Percentiles rank a stretch among this genome's conserved stretches.
These are phyloP conservation scores for Aurelia coerulea DNA, from an alignment of 30 jellyfish, hydroid and myxozoan species.

Conservation along the genomic window DNA sequence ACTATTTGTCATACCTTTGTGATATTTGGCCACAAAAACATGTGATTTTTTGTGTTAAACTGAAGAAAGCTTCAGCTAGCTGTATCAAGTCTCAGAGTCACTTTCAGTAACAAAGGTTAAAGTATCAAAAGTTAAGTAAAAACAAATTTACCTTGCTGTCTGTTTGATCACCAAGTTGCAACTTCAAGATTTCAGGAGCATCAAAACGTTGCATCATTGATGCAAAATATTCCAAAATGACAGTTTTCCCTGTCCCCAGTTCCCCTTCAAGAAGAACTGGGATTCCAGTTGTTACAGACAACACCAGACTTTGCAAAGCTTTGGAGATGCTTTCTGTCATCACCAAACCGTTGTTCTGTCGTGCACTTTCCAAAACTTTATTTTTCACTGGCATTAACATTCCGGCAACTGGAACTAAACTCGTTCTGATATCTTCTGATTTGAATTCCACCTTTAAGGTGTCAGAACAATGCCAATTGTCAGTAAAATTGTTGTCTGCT, in stretches of 20 bases:
- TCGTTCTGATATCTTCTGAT: slow-evolving; percentile 21
- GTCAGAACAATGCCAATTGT: not conserved
- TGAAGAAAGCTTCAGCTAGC: too few species aligned
- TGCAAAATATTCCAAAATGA: slow-evolving; percentile 84
- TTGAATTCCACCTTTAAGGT: not conserved
- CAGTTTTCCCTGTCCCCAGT: slow-evolving; percentile 92
- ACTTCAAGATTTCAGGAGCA: slow-evolving; percentile 77
- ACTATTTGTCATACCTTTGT: too few species aligned
- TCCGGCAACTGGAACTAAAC: slow-evolving; percentile 33
- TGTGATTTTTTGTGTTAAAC: too few species aligned
- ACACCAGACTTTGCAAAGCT: slow-evolving; percentile 4
- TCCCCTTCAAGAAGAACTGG: slow-evolving; percentile 85
- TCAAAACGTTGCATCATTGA: slow-evolving; percentile 50
- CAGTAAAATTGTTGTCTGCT: not conserved
- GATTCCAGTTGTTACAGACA: slow-evolving; percentile 24
- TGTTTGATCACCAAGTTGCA: slow-evolving; percentile 95
- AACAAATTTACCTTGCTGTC: slow-evolving; percentile 81
- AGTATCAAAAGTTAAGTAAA: not conserved
- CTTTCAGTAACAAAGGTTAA: too few species aligned
- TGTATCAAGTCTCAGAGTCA: not conserved
- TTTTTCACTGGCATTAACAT: slow-evolving; percentile 16
- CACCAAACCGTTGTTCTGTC: not conserved
- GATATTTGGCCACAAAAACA: too few species aligned
- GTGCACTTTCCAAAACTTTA: not conserved
- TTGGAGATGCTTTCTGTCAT: slow-evolving; percentile 23